Evolutionary conservation across 2,888 invertebrate species (phyloP).

Genomic region (Odontomyia ornata): DNA sequence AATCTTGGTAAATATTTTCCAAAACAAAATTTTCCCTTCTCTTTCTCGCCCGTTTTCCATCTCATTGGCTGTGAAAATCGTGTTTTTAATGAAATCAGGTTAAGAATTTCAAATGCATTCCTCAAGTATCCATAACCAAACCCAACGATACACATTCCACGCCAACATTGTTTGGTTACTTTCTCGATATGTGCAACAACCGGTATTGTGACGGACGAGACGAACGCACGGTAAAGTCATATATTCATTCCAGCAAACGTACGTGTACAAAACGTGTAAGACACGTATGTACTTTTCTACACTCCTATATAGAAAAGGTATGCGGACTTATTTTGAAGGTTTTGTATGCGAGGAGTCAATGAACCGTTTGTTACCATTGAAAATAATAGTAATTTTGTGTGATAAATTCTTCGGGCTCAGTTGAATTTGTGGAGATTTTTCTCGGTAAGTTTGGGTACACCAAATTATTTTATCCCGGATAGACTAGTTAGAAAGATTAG

Average conservation of each 20-base stretch:
- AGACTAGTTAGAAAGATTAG: no score
- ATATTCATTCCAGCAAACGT: not conserved
- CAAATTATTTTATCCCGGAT: no score
- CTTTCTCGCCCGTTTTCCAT: no score
- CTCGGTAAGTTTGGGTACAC: no score
- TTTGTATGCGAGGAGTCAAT: not conserved
- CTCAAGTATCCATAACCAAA: conserved; percentile 10
- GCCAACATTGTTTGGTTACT: not conserved
- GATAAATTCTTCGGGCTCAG: not conserved
- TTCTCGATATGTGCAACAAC: conserved; percentile 4
- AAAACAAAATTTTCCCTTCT: no score
- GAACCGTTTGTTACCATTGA: not conserved
- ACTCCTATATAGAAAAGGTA: no score
- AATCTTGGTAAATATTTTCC: no score
- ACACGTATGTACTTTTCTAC: not conserved
- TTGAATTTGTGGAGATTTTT: no score
- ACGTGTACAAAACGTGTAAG: not conserved
- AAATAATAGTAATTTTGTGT: not conserved
- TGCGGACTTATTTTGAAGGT: no score
- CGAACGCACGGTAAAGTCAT: not conserved
- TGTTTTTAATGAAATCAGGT: conserved; percentile 10
- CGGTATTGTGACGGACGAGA: not conserved
- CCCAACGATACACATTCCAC: conserved; percentile 10
- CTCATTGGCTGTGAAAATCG: no score
- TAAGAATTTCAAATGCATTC: conserved; percentile 22